Base-by-base conservation (phyloP, 2,113 vertebrate genomes). In the Promerops cafer region DNA sequence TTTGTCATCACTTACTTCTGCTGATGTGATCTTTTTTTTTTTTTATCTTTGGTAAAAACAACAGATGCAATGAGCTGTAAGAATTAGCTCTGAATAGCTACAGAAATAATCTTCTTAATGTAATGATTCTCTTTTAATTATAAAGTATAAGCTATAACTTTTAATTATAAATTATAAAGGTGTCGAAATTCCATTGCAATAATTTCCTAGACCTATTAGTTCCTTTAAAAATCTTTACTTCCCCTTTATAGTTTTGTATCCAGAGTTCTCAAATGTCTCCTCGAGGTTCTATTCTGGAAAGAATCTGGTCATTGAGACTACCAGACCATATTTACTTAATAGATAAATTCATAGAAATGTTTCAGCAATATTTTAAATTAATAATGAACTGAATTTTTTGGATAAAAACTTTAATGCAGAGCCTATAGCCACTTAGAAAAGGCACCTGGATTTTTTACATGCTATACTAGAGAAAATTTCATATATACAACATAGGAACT, bases 401-500 rank as follows among this genome's bases (percentile, higher is more conserved):
- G 8, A 60, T 1, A 3, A 0, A 0, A 86, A 44, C 8, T 17
- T 76, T 44, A 54, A 31, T 13, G 8, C 59, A 35, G 26, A 47
- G 4, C 23, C 20, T 42, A 7, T 20, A 56, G 3, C 15, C 7
- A n/a, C 10, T 66, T 71, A 59, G 33, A 76, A 83, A 64, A 18
- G 0, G 6, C 44, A 56, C 60, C 24, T 44, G 16, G 1, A 4
- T 2, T 65, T 85, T 79, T 80, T 16, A 21, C 13, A 4, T 24
- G 0, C 12, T 12, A 5, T 45, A 30, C 11, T 21, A 35, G 26
- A 71, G 13, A 24, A 30, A 30, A 33, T 10, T 80, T 77, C 5
- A 15, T 66, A 16, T 22, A 16, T 35, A 35, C 0, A 0, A 22
- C 22, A 42, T 6, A 70, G 0, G 1, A 74, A n/a, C 26, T 40